Evolutionary conservation across 2,888 invertebrate genomes (phyloP), one percentile per base, ranked within the genome.

Genomic region (Bellardia bayeri): DNA sequence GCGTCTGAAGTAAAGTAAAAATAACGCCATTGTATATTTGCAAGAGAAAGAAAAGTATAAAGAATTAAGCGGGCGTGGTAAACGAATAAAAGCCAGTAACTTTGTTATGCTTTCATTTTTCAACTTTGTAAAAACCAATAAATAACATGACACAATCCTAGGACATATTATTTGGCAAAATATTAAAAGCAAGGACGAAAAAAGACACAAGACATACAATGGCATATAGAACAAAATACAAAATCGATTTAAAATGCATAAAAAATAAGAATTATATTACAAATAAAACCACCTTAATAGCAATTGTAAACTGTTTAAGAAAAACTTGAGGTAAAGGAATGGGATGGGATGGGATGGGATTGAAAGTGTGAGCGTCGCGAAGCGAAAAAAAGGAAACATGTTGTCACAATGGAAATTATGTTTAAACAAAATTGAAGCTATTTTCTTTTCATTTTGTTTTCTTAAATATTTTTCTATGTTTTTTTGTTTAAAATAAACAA

Each of bases 141-240:
- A 92, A 92, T 92, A 91, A 92, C 91, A 90, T 90, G 92, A 91
- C 91, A 91, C 92, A 92, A 91, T 91, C 92, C 91, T 84, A 90
- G 89, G 88, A 91, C 89, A 90, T 90, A 92, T 91, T 91, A 91
- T 92, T 92, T 92, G 91, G 91, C 91, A 92, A 92, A 71, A 23
- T 49, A 54, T 63, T 91, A 91, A 91, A 91, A 91, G 90, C 89
- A 90, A 78, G 51, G 13, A 54, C 89, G 90, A 90, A 90, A 91
- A 90, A 91, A 56, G 40, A 90, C 88, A 85, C 23, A 23, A 56
- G 37, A 33, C 63, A 54, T n/a, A 74, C 85, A 69, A 56, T 64
- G 33, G 5, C 23, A 23, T 23, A 23, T 23, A 23, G 23, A 23
- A 23, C 23, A 23, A 23, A 23, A 23, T 23, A 23, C 16, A 76